Evolutionary conservation across 2,888 invertebrate genomes (phyloP).

Genomic region (Omphaloscelis lunosa): DNA sequence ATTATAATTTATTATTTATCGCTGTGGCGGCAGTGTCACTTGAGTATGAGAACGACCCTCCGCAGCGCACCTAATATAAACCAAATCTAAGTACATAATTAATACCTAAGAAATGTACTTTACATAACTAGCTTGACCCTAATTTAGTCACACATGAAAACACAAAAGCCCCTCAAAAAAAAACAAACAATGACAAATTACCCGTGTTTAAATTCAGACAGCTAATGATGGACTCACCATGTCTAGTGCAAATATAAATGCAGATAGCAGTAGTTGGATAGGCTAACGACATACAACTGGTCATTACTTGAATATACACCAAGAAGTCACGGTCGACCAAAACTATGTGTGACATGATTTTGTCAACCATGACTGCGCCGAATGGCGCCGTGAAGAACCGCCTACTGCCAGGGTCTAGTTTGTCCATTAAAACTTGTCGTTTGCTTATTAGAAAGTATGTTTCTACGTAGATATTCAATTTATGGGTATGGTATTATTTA

Average conservation of each 20-base stretch:
- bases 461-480: slow-evolving; percentile 1
- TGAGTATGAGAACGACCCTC: no score
- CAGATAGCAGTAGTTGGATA: slow-evolving; percentile 22
- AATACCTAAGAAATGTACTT: no score
- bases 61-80: no score
- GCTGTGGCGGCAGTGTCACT: no score
- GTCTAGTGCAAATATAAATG: slow-evolving; percentile 22
- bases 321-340: slow-evolving; percentile 59
- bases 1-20: no score
- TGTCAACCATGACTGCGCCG: slow-evolving; percentile 51
- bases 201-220: slow-evolving; percentile 3
- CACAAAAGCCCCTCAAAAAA: no score
- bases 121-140: no score
- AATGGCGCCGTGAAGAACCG: slow-evolving; percentile 53
- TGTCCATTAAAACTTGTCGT: slow-evolving; percentile 26
- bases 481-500: neutral
- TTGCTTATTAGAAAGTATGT: slow-evolving; percentile 50
- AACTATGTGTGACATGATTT: slow-evolving; percentile 56
- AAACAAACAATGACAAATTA: no score
- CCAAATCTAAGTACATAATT: no score
- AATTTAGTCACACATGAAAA: neutral
- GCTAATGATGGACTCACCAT: slow-evolving; percentile 1
- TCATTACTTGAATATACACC: slow-evolving; percentile 48
- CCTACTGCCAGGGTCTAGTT: slow-evolving; percentile 55
- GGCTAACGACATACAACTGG: neutral